Conservation (phyloP, 2,113 vertebrate species). For the Emydura subglobosa region DNA sequence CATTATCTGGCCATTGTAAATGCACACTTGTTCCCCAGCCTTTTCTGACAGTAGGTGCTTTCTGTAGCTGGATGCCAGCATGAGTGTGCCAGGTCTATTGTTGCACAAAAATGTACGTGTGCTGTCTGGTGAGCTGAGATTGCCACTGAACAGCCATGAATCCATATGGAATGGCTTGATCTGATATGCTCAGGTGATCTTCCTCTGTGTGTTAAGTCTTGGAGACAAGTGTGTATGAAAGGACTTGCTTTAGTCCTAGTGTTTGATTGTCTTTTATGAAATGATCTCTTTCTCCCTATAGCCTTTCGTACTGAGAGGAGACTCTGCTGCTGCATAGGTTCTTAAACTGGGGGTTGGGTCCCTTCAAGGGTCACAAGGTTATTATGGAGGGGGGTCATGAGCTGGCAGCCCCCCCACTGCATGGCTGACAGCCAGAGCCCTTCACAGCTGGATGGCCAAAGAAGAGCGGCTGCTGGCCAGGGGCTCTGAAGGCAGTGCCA, state of each 20-base stretch:
- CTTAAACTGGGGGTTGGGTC: too few species aligned
- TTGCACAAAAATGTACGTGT: not conserved
- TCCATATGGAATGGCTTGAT: not conserved
- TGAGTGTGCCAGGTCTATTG: not conserved
- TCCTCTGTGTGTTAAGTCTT: not conserved
- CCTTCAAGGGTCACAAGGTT: too few species aligned
- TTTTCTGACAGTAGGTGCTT: not conserved
- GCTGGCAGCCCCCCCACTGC: too few species aligned
- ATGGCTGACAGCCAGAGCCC: too few species aligned
- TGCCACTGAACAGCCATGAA: not conserved
- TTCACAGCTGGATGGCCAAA: too few species aligned
- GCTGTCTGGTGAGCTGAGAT: fast-evolving
- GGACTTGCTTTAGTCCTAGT: not conserved
- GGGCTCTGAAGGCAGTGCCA: too few species aligned
- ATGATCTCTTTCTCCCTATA: not conserved
- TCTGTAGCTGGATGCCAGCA: not conserved
- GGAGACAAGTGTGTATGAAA: not conserved
- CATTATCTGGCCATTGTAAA: not conserved
- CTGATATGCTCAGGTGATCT: not conserved
- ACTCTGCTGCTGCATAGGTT: too few species aligned
- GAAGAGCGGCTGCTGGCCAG: too few species aligned
- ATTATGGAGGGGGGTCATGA: too few species aligned
- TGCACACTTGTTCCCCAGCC: not conserved
- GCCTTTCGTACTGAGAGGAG: not conserved
- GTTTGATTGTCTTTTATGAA: not conserved